Base-by-base conservation (phyloP, 2,888 invertebrate species). In the Apantesis nais region DNA sequence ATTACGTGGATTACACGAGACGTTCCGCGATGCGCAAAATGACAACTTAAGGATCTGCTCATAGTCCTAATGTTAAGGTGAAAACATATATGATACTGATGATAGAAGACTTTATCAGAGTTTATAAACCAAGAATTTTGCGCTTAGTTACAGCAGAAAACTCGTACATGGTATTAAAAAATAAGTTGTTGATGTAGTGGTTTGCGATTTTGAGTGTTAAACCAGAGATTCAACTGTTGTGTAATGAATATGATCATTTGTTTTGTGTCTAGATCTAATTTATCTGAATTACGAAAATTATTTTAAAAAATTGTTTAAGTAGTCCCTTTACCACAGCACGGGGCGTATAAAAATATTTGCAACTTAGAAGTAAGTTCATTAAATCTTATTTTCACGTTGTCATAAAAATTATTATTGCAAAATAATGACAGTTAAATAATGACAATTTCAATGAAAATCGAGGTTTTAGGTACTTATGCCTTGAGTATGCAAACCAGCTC, bases 11-110 rank as follows among this genome's bases (percentile, higher is more conserved):
- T 93, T 92, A 93, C 87, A 87, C 80, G 85, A 85, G 85, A 82
- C 86, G 85, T 83, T 86, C 79, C 83, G 82, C 84, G 87, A 85
- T 85, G 88, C 87, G 88, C 83, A 87, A 89, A 90, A 92, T 92
- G 93, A 93, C 93, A 92, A 92, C 88, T 90, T 93, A 90, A 93
- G 92, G 89, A 92, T 88, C 87, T 89, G 90, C 89, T 91, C 90
- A 89, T 89, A 89, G 88, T 89, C 90, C 90, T 90, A 89, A 89
- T 88, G 91, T 86, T 84, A 86, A 83, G 85, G 85, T 85, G 86
- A 86, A 87, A 88, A 87, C 83, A 88, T 88, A 86, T 82, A 83
- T 81, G 76, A 75, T 83, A 72, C 61, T 74, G 70, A 77, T 85
- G 88, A 90, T 88, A 86, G 86, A 88, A 80, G 78, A 83, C 78